Percentiles rank a stretch among this genome's conserved stretches.
Conservation (phyloP, 2,888 invertebrate genomes). For the Galerucella calmariensis region DNA sequence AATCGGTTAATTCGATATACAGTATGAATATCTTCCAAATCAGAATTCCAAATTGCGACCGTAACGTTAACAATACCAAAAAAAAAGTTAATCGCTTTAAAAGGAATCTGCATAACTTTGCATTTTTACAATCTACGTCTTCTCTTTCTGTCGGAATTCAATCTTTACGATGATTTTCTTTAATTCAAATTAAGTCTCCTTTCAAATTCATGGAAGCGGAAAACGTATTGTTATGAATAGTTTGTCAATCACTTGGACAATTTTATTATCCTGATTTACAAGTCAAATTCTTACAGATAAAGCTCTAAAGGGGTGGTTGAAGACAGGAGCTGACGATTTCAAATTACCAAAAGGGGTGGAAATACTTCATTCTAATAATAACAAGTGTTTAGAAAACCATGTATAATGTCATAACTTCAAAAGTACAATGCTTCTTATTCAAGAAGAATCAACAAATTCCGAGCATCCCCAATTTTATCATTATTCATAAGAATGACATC, state of each 20-base stretch:
- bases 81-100: constrained; percentile 30
- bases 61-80: constrained; percentile 19
- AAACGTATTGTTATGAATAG: constrained; percentile 37
- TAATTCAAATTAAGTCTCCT: constrained; percentile 22
- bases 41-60: constrained; percentile 15
- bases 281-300: constrained; percentile 30
- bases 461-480: too few species aligned
- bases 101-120: constrained; percentile 23
- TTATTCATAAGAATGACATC: too few species aligned
- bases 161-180: constrained; percentile 27
- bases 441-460: too few species aligned
- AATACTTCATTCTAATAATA: not conserved
- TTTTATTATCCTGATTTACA: constrained; percentile 34
- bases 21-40: constrained; percentile 10
- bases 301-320: constrained; percentile 23
- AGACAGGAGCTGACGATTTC: not conserved
- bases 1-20: not conserved
- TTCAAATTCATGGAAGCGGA: constrained; percentile 32
- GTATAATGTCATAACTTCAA: too few species aligned
- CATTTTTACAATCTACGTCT: constrained; percentile 27
- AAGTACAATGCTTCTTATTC: too few species aligned
- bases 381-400: too few species aligned
- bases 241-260: constrained; percentile 33
- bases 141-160: constrained; percentile 15
- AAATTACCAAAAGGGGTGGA: not conserved